Conservation (phyloP, 2,113 vertebrate species). For the Synchiropus splendidus region DNA sequence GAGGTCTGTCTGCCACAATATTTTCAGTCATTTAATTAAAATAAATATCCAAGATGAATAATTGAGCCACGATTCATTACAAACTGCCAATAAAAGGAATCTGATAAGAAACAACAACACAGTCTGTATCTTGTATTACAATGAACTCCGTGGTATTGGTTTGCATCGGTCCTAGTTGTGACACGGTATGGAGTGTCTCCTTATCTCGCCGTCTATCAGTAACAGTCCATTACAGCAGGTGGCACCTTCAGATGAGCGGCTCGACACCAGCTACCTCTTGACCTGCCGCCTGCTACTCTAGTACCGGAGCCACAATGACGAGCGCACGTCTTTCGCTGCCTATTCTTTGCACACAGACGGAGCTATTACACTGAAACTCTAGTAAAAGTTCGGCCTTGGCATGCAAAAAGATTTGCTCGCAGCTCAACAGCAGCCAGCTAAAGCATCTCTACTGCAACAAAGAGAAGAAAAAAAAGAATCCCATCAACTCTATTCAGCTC, state of each 20-base stretch:
- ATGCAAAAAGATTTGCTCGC: conserved; percentile 30
- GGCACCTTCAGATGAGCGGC: conserved; percentile 43
- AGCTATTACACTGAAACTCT: neutral
- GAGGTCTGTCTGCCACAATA: too few relatives aligned
- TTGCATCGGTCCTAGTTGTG: conserved; percentile 39
- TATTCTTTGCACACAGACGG: conserved; percentile 24
- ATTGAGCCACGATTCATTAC: too few relatives aligned
- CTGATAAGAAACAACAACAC: too few relatives aligned
- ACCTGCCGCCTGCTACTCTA: conserved; percentile 24
- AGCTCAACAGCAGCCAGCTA: conserved; percentile 42
- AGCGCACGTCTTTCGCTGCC: conserved; percentile 36
- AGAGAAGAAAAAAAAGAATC: conserved; percentile 9
- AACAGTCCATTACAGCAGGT: conserved; percentile 60
- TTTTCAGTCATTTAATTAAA: too few relatives aligned
- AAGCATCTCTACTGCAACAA: conserved; percentile 22
- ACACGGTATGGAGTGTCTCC: conserved; percentile 51
- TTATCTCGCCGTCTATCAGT: conserved; percentile 53
- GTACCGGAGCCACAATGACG: conserved; percentile 16
- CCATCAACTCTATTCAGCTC: conserved; percentile 16
- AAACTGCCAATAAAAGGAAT: too few relatives aligned
- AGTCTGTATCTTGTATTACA: conserved; percentile 24
- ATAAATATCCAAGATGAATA: too few relatives aligned
- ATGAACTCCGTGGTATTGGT: conserved; percentile 39
- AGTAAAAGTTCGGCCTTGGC: conserved; percentile 49
- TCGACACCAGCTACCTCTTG: conserved; percentile 28